These are phyloP conservation scores for Charaxes varanes DNA, from an alignment of 1,140 invertebrate species.

Conservation along the genomic window DNA sequence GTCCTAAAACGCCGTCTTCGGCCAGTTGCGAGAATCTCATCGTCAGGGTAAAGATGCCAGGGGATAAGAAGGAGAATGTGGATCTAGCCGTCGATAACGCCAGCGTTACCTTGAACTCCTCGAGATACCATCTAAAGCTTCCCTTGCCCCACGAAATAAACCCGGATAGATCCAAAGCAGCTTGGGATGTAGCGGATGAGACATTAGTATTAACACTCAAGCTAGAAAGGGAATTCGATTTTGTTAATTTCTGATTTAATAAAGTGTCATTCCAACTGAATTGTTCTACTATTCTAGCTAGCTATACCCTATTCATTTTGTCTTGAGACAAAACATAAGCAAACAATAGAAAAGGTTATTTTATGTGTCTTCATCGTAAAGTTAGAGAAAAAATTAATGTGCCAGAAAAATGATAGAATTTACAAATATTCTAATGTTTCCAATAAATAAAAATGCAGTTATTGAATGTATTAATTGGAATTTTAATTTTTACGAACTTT, in stretches of 20 bases:
- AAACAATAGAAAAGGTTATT: no score
- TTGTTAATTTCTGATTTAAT: slow-evolving; percentile 84
- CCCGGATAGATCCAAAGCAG: slow-evolving; percentile 84
- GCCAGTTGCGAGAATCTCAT: slow-evolving; percentile 91
- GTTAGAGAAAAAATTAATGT: no score
- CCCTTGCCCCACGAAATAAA: slow-evolving; percentile 86
- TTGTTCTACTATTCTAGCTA: no score
- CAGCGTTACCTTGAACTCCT: slow-evolving; percentile 78
- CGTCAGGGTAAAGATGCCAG: slow-evolving; percentile 82
- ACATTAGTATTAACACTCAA: slow-evolving; percentile 81
- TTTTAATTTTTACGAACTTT: no score
- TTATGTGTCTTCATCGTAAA: no score
- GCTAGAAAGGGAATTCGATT: slow-evolving; percentile 85
- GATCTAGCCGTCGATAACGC: slow-evolving; percentile 82
- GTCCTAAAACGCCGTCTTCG: slow-evolving; percentile 86
- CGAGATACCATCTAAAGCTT: slow-evolving; percentile 81
- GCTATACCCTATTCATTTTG: no score
- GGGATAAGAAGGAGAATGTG: slow-evolving; percentile 78
- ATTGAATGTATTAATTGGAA: no score
- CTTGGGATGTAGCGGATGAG: slow-evolving; percentile 82
- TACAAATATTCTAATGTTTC: no score
- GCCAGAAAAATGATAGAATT: no score
- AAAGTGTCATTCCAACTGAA: no score
- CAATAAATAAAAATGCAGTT: no score
- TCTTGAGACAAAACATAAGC: no score